Percentiles rank a stretch among this genome's conserved stretches.
These are phyloP conservation scores for Haliaeetus leucogaster DNA, from an alignment of 2,113 vertebrate genomes.

Conservation along the genomic window DNA sequence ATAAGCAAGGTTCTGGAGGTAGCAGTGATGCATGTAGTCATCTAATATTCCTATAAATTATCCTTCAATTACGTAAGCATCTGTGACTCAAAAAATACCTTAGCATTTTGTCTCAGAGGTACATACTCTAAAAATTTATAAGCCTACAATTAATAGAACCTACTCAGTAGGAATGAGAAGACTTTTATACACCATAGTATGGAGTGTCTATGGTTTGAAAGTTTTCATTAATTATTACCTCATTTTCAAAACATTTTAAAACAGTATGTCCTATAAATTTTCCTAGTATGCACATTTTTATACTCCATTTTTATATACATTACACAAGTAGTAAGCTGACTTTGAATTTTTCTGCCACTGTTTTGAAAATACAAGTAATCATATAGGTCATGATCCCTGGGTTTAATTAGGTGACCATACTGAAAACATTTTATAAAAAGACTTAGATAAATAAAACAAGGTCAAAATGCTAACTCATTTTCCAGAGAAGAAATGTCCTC, in stretches of 20 bases:
- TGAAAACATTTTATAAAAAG: not conserved
- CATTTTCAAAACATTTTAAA: not conserved
- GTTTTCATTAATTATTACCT: not conserved
- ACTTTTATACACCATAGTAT: not conserved
- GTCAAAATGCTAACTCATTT: conserved; percentile 19
- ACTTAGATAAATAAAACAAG: not conserved
- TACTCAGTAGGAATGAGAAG: not conserved
- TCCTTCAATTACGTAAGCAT: not conserved
- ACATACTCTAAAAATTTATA: not conserved
- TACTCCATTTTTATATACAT: not conserved
- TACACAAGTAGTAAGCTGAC: not conserved
- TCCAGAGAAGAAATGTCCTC: not conserved
- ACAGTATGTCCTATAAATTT: not conserved
- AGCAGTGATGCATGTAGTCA: not conserved
- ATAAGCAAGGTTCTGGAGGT: not conserved
- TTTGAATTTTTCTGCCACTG: not conserved
- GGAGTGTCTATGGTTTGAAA: not conserved
- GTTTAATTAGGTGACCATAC: conserved; percentile 25
- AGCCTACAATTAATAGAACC: not conserved
- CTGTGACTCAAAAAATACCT: not conserved
- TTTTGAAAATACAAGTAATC: conserved; percentile 13
- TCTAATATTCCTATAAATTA: not conserved
- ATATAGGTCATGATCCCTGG: not conserved
- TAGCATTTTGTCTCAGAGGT: not conserved
- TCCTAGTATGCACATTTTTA: not conserved